Base-by-base conservation (phyloP, 2,113 vertebrate species). In the Egretta garzetta region DNA sequence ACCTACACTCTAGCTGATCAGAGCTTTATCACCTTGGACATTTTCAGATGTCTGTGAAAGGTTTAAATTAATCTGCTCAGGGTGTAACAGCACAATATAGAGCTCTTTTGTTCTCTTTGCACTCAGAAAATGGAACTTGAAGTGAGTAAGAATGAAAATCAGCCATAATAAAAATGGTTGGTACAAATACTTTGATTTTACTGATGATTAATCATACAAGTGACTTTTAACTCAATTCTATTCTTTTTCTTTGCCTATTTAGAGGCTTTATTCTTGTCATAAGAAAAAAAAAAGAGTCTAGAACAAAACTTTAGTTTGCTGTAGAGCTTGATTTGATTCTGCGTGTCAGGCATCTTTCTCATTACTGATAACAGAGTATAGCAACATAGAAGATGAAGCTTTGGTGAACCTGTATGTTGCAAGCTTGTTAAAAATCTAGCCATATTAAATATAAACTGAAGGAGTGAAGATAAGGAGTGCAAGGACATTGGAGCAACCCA, bases 161-260 rank as follows among this genome's bases (percentile, higher is more conserved):
- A 79, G 53, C 14, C 41, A 47, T 83, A 80, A 80, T 83, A 62
- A 49, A 92, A 93, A 94, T 76, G 5, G 1, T 73, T 91, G 3
- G 12, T 72, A 50, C 30, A 87, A 92, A 95, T 87, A 41, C 20
- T 76, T 94, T 67, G 21, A 62, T 93, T 94, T 97, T 93, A 87
- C 47, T 80, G 22, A 35, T 90, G n/a, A 90, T 90, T 53, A 96
- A 21, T 95, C 55, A 89, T 37, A 79, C 6, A 76, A 81, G 22
- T 37, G 62, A 79, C 33, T 91, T 96, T 80, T 86, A 41, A 80
- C 33, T 93, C 63, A 11, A 9, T 9, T 80, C 7, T 91, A 3
- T 52, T 93, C 18, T 94, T 88, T 94, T 80, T 70, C 39, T 85
- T 91, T 86, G 82, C 74, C 67, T 82, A 67, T 85, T 95, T 14